Base-by-base conservation (phyloP, 2,113 vertebrate species). In the Petrocephalus zakoni region DNA sequence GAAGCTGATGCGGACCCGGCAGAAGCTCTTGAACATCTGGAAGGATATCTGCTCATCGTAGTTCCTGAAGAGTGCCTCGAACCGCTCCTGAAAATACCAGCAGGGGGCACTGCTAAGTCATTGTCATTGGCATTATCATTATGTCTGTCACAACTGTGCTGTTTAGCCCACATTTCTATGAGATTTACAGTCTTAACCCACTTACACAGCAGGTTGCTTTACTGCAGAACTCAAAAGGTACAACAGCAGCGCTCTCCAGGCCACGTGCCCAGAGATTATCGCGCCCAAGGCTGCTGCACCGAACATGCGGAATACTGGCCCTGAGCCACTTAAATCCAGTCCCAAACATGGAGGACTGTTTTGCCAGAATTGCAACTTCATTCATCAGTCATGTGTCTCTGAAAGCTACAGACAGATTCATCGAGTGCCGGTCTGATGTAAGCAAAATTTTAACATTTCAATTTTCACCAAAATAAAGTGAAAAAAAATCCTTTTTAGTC, bases 1-100 rank as follows among this genome's bases (percentile, higher is more conserved):
- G 95, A 99, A 99, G 93, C 98, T 99, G 93, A 99, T 99, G 90
- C 97, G 94, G 81, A 99, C 96, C 95, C 98, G 97, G 90, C 97
- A 94, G 92, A 99, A 99, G 94, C 98, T 99, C 94, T 97, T 98
- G 89, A 99, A 99, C 92, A 97, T 94, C 95, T 99, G 98, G 95
- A 99, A 99, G 0, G 97, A 96, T 0, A 94, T 96, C 86, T 97
- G 97, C 34, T 97, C 96, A 1, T 99, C 98, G 0, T 99, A 99
- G 94, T 94, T 92, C 81, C 95, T 94, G 93, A 99, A 99, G 91
- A 99, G 95, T 0, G 96, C 97, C 94, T 99, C 96, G 8, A 99
- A 99, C 90, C 97, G 95, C 92, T 99, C 97, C 98, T 99, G 92
- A 1, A 91, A 91, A 83, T 10, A 37, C 86, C 86, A 87, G 9